A percentile compares a stretch with the other conserved stretches of the same genome.
Evolutionary conservation across 2,113 vertebrate genomes (phyloP).

Genomic region (Smithornis capensis): DNA sequence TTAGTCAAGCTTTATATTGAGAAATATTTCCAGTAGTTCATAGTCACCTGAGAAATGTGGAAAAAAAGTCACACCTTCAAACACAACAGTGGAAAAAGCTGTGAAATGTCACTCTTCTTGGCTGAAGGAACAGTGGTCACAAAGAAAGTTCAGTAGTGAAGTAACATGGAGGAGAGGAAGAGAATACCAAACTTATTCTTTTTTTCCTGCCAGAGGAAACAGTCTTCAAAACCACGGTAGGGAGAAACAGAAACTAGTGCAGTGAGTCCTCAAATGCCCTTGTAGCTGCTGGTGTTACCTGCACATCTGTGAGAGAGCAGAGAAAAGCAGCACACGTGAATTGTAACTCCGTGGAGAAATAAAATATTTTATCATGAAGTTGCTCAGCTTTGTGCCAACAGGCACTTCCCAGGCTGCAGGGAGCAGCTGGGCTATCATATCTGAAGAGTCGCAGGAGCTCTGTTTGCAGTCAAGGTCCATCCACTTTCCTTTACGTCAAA

Average conservation of each 20-base stretch:
- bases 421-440: not conserved
- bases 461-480: constrained; percentile 33
- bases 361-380: not conserved
- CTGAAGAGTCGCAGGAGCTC: not conserved
- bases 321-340: not conserved
- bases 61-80: rapidly evolving
- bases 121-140: not conserved
- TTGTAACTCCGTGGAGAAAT: not conserved
- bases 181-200: not conserved
- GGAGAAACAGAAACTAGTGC: not conserved
- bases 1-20: not conserved
- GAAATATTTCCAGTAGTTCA: not conserved
- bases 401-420: not conserved
- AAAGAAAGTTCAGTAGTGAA: not conserved
- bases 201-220: not conserved
- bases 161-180: not conserved
- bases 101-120: not conserved
- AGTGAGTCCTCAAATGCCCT: not conserved
- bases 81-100: not conserved
- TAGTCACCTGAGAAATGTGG: not conserved
- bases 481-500: not conserved
- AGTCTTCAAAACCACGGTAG: not conserved
- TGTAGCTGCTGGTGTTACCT: not conserved
- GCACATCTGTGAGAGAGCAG: not conserved
- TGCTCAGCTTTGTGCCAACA: not conserved